Evolutionary conservation across 1,140 invertebrate genomes (phyloP).

Genomic region (Papilio polyxenes): DNA sequence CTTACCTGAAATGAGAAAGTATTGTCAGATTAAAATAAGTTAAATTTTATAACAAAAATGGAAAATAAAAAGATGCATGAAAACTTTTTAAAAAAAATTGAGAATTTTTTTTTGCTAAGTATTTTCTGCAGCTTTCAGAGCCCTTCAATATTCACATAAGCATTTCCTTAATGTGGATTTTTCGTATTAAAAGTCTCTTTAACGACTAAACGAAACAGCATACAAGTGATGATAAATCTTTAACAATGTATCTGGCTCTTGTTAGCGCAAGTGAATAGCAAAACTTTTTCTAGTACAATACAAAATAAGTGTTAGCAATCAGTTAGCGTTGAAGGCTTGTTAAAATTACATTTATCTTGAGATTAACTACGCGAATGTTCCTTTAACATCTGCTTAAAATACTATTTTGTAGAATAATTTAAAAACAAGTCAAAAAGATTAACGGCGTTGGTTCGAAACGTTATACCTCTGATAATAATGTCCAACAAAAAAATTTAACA

Average conservation of each 20-base stretch:
- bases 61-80: too few relatives aligned
- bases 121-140: too few relatives aligned
- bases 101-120: too few relatives aligned
- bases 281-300: background rate
- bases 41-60: background rate
- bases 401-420: too few relatives aligned
- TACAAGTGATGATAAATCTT: background rate
- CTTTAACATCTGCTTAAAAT: background rate
- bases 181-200: too few relatives aligned
- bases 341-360: background rate
- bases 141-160: too few relatives aligned
- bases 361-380: background rate
- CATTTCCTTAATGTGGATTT: too few relatives aligned
- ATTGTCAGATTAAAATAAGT: background rate
- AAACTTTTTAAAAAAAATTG: background rate
- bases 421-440: too few relatives aligned
- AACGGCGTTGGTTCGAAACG: too few relatives aligned
- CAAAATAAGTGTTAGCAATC: background rate
- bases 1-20: slow-evolving; percentile 17
- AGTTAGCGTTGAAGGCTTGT: background rate
- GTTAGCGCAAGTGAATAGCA: background rate
- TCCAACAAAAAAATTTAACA: too few relatives aligned
- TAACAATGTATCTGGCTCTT: background rate
- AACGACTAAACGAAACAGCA: too few relatives aligned
- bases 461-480: too few relatives aligned